These are phyloP conservation scores for Listronotus bonariensis DNA, from an alignment of 1,140 invertebrate species.

Conservation along the genomic window DNA sequence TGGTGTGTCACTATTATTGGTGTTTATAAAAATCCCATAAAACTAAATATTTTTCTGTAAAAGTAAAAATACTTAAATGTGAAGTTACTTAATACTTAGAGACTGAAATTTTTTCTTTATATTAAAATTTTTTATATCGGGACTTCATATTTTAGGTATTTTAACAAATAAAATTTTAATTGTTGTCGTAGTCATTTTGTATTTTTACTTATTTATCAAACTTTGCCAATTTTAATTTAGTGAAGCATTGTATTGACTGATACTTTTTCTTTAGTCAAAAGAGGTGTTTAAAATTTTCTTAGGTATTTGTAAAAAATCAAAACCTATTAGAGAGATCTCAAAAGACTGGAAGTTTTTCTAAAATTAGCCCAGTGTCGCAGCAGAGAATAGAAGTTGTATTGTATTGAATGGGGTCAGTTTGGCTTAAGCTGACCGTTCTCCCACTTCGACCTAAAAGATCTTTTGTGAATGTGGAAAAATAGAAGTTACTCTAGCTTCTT, in stretches of 20 bases:
- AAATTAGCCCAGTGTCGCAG: too few species aligned
- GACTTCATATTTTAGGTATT: constrained; percentile 30
- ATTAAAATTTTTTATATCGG: constrained; percentile 16
- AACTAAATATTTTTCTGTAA: background rate
- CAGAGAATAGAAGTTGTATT: too few species aligned
- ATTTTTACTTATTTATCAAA: too few species aligned
- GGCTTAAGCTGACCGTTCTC: too few species aligned
- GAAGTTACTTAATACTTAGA: constrained; percentile 35
- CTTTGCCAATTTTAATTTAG: too few species aligned
- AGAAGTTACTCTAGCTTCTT: too few species aligned
- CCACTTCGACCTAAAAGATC: too few species aligned
- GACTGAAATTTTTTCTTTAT: constrained; percentile 33
- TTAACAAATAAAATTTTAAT: background rate
- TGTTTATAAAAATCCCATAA: constrained; percentile 25
- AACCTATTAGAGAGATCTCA: constrained; percentile 25
- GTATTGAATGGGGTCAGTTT: too few species aligned
- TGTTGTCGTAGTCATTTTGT: background rate
- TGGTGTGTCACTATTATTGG: constrained; percentile 24
- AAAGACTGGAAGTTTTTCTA: constrained; percentile 22
- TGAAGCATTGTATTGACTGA: too few species aligned
- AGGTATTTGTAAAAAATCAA: background rate
- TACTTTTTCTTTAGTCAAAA: too few species aligned
- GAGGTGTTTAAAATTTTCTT: too few species aligned
- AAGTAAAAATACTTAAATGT: constrained; percentile 28
- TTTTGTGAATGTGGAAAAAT: too few species aligned